Evolutionary conservation across 92 coral and sea anemone genomes (phyloP).

Genomic region (Metridium senile): DNA sequence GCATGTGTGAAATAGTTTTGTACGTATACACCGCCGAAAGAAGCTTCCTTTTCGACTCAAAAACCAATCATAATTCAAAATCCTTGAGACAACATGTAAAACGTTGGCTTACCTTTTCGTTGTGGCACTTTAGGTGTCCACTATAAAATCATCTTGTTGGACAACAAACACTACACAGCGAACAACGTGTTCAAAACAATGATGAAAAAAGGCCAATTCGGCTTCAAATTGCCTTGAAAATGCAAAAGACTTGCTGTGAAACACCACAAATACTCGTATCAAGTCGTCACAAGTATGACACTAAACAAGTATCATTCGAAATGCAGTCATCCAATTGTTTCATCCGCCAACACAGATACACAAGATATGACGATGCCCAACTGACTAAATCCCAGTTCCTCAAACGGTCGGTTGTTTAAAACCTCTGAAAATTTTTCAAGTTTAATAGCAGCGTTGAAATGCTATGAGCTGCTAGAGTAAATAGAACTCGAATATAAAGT

Average conservation of each 20-base stretch:
- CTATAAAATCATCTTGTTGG: not conserved
- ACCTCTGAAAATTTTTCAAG: not conserved
- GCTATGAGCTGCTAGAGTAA: conserved; percentile 33
- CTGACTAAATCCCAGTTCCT: not conserved
- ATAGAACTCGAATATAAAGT: conserved; percentile 14
- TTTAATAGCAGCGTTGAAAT: conserved; percentile 31
- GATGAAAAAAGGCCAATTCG: not conserved
- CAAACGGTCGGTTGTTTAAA: not conserved
- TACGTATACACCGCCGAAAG: not conserved
- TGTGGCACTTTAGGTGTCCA: not conserved
- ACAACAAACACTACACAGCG: not conserved
- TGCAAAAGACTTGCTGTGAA: conserved; percentile 15
- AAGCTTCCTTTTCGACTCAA: conserved; percentile 23
- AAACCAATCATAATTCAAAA: conserved; percentile 9
- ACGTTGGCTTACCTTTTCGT: conserved; percentile 13
- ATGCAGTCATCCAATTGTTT: conserved; percentile 19
- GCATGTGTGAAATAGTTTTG: not conserved
- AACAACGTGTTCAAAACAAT: not conserved
- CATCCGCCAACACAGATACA: conserved; percentile 15
- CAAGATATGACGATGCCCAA: not conserved
- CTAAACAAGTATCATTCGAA: not conserved
- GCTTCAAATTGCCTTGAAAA: not conserved
- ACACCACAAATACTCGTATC: conserved; percentile 19
- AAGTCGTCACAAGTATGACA: conserved; percentile 21
- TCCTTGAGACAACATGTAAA: conserved; percentile 17